Base-by-base conservation (phyloP, 2,797 vertebrate genomes). In the Microctenopoma stevenorrisi region DNA sequence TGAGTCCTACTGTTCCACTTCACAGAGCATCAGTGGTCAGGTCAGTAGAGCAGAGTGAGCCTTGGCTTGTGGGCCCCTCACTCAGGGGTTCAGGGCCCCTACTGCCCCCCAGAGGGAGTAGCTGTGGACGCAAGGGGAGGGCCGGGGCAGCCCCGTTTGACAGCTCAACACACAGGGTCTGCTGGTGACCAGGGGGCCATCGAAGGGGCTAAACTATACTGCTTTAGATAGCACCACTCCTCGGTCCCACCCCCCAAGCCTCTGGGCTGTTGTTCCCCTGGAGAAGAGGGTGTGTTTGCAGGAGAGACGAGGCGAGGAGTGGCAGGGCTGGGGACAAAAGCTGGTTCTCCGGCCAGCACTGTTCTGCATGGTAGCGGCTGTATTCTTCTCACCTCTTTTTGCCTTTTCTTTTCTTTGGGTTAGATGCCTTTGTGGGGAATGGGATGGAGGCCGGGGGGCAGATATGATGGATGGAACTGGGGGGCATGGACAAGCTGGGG, bases 181-280 rank as follows among this genome's bases (percentile, higher is more conserved):
- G 90, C 91, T 93, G 91, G 92, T 93, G 93, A 92, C 89, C 89
- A 90, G 81, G 88, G 87, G 86, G 85, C 91, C 84, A 75, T 74
- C 55, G 69, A 86, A 73, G 87, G 88, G 85, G 74, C 77, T 74
- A 56, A 70, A 85, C 84, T 88, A 88, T 85, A 75, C 70, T 55
- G 74, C 87, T 90, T 91, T 88, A 89, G 86, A 88, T 79, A 79
- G 73, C 74, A 85, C 76, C 90, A 86, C 89, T 88, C 90, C 86
- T 86, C 52, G 18, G 62, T 69, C 89, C 84, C 89, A 87, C 80
- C 88, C 91, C 88, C 88, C 88, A 68, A 85, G 72, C 78, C 85
- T 78, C 69, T 1, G 38, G 78, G 64, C 90, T 82, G 86, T 93
- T 93, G 91, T 92, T 88, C 83, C 76, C 59, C 53, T 18, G 53